Percentiles rank a stretch among this genome's conserved stretches.
Conservation (phyloP, 2,113 vertebrate genomes). For the Spheniscus mendiculus region DNA sequence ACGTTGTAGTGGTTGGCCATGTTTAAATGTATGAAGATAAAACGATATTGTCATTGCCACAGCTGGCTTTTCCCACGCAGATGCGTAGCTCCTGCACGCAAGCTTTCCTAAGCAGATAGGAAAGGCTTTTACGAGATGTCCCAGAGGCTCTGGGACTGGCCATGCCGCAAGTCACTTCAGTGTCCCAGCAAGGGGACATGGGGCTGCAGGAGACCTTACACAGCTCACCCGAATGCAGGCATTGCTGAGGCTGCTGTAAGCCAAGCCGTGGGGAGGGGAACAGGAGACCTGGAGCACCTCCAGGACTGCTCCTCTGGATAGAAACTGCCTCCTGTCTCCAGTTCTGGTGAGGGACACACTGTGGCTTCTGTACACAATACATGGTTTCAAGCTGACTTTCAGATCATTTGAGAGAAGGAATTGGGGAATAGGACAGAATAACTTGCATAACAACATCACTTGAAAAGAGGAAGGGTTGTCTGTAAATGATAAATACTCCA, state of each 20-base stretch:
- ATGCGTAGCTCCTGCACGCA: rapidly evolving
- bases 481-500: not conserved
- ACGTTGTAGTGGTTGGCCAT: not conserved
- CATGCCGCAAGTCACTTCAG: not conserved
- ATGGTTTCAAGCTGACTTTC: not conserved
- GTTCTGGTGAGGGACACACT: not conserved
- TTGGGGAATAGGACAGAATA: not conserved
- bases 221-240: rapidly evolving
- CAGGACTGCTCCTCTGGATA: not conserved
- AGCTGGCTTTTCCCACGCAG: not conserved
- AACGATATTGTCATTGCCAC: not conserved
- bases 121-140: not conserved
- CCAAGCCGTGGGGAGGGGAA: rapidly evolving
- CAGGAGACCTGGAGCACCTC: not conserved
- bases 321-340: not conserved
- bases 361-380: not conserved
- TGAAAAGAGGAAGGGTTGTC: not conserved
- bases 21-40: not conserved
- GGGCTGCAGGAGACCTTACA: not conserved
- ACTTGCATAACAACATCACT: not conserved
- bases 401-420: not conserved
- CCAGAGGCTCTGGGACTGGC: not conserved
- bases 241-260: not conserved
- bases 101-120: not conserved
- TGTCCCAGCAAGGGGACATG: not conserved